A percentile compares a stretch with the other conserved stretches of the same genome.
phyloP scores from a whole-genome alignment of 2,113 vertebrate genomes.

The Eidolon helvum region DNA sequence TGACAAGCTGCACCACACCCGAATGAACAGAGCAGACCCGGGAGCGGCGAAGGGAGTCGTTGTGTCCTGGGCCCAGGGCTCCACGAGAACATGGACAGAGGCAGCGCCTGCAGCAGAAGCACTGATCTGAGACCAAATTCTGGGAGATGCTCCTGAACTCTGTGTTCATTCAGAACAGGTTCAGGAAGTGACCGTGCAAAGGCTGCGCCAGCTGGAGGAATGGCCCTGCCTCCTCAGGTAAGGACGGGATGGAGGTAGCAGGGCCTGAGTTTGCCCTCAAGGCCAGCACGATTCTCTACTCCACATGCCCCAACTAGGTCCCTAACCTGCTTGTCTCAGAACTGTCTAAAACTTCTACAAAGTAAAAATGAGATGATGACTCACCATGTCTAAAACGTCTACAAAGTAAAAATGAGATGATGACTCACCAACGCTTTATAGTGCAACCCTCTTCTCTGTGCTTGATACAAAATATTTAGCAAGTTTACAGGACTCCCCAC shows the following conservation, averaged over 20 bases:
- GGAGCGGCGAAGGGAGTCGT: neutral
- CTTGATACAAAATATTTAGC: neutral
- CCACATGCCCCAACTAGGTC: neutral
- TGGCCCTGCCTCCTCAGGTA: neutral
- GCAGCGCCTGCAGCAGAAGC: neutral
- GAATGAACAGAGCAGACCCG: neutral
- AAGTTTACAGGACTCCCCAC: neutral
- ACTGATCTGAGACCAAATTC: neutral
- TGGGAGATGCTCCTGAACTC: neutral
- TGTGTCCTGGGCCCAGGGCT: neutral
- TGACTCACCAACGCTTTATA: fast-evolving
- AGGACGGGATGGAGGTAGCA: neutral
- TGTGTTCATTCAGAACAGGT: neutral
- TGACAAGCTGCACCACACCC: neutral
- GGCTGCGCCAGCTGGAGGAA: neutral
- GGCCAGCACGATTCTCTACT: neutral
- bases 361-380: neutral
- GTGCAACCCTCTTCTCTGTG: neutral
- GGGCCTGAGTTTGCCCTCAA: neutral
- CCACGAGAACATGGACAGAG: fast-evolving
- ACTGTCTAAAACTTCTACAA: fast-evolving
- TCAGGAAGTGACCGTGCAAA: neutral
- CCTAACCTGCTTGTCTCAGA: neutral
- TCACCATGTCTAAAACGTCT: too few species aligned
- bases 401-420: neutral